Base-by-base conservation (phyloP, 2,888 invertebrate species). In the Opisthograptis luteolata region DNA sequence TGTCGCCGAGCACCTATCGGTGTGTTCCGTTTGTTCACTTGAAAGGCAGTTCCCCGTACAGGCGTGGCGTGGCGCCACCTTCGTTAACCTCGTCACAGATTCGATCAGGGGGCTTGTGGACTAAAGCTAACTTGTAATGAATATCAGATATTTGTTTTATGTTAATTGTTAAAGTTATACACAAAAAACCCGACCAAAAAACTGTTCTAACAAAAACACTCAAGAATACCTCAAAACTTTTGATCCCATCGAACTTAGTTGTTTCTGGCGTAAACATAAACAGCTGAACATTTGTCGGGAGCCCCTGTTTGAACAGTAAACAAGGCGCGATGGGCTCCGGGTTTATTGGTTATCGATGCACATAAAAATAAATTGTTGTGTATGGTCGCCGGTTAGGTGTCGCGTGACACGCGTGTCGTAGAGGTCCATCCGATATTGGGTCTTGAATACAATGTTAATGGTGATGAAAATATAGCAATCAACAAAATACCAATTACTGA, bases 291-390 rank as follows among this genome's bases (percentile, higher is more conserved):
- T 24, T 20, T 20, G 36, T 15, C n/a, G 34, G 43, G 28, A 37
- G 41, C 37, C 43, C 32, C 34, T 32, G 49, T 41, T 30, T 6
- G 13, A 12, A 35, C 28, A 28, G 34, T 30, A 22, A 41, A 41
- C 47, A 41, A 30, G 40, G 32, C 31, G 39, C 31, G 31, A 43
- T 39, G 59, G 58, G 59, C 53, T 39, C 46, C 62, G 44, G 44
- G 60, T 63, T 59, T 67, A 63, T 64, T 55, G 55, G 59, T 67
- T 70, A 76, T 72, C 66, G 74, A 73, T 73, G 73, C 59, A 58
- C 66, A 68, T 75, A 71, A 76, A 76, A 73, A 63, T 56, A 66
- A 69, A 76, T 74, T 71, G 74, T 70, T 71, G 62, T 60, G 57
- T 66, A 61, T 62, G 46, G 49, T 49, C 43, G 44, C 47, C 36